Conservation (phyloP, 2,888 invertebrate genomes). For the Metopia argyrocephala region DNA sequence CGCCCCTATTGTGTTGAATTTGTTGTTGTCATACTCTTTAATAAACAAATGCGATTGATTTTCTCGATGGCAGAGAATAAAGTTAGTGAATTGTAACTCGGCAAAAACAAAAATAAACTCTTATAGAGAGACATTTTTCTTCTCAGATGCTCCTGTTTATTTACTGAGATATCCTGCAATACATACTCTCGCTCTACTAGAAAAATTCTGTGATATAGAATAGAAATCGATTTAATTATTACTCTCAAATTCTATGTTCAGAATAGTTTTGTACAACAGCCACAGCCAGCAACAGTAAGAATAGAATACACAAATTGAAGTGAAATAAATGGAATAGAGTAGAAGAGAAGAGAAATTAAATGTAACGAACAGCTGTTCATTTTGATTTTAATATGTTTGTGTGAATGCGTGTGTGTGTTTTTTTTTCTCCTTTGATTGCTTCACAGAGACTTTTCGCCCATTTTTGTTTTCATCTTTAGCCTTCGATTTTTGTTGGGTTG, state of each 20-base stretch:
- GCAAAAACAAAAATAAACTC: background rate
- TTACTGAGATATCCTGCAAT: background rate
- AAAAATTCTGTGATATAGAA: too few species aligned
- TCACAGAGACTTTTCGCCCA: constrained; percentile 38
- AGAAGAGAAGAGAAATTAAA: too few species aligned
- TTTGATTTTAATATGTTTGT: too few species aligned
- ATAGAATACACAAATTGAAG: too few species aligned
- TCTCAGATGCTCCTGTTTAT: constrained; percentile 9
- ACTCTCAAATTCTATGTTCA: too few species aligned
- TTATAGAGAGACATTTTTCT: constrained; percentile 5
- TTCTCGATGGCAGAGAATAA: background rate
- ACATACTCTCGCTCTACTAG: too few species aligned
- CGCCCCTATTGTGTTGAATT: constrained; percentile 3
- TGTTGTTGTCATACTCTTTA: background rate
- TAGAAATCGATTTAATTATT: constrained; percentile 18
- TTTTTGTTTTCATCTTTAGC: constrained; percentile 21
- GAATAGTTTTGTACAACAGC: too few species aligned
- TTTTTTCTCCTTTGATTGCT: background rate
- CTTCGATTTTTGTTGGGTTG: background rate
- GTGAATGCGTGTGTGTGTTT: too few species aligned
- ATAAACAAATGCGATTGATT: background rate
- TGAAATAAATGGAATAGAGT: too few species aligned
- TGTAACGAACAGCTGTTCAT: constrained; percentile 59
- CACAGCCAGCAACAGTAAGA: too few species aligned
- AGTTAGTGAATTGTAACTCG: too few species aligned